Conservation (phyloP, 1,140 invertebrate species). For the Drosophila repleta region DNA sequence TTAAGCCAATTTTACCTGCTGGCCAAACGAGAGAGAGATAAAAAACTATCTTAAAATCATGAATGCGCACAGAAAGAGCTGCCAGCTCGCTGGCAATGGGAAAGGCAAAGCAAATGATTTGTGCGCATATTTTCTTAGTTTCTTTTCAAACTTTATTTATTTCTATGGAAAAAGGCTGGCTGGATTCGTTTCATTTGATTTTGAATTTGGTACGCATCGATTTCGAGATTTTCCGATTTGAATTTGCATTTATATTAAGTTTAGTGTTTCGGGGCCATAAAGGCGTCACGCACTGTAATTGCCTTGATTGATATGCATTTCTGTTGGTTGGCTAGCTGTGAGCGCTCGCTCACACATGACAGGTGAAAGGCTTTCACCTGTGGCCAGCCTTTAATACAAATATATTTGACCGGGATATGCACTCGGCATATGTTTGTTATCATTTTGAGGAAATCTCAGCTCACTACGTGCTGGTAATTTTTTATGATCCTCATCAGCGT, state of each 20-base stretch:
- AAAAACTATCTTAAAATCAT: conserved; percentile 44
- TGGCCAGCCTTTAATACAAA: not conserved
- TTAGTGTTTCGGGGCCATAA: conserved; percentile 27
- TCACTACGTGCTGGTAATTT: conserved; percentile 68
- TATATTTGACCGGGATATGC: not conserved
- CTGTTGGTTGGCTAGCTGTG: not conserved
- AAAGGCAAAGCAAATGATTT: conserved; percentile 62
- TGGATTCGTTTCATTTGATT: conserved; percentile 79
- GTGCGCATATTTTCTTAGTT: conserved; percentile 71
- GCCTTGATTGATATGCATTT: conserved; percentile 65
- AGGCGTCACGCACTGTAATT: conserved; percentile 47
- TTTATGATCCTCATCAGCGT: conserved; percentile 68
- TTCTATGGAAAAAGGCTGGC: conserved; percentile 63
- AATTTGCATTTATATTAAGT: conserved; percentile 81
- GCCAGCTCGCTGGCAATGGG: not conserved
- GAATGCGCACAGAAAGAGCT: conserved; percentile 15
- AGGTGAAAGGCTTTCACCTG: conserved; percentile 22
- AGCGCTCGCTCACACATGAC: conserved; percentile 5
- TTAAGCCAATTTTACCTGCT: conserved; percentile 65
- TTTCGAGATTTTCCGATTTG: conserved; percentile 56
- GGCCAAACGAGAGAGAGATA: conserved; percentile 4
- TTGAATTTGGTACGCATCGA: conserved; percentile 76
- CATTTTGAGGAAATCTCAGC: conserved; percentile 67
- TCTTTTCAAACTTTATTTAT: conserved; percentile 69
- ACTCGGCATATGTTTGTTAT: conserved; percentile 32